Conservation (phyloP, 2,113 vertebrate species). For the Progne subis region DNA sequence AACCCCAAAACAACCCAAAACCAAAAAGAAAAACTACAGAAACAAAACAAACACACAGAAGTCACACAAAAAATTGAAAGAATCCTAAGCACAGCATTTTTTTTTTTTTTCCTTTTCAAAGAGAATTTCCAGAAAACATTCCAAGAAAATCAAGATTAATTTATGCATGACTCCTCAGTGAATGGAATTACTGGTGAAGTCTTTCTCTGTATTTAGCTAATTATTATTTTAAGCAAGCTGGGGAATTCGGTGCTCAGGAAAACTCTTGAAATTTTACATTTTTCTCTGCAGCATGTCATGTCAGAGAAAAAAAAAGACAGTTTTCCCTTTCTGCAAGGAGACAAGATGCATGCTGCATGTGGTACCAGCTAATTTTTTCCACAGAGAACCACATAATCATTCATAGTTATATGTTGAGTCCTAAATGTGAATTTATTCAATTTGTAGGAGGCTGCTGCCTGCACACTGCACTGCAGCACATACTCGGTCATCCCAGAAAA, state of each 20-base stretch:
- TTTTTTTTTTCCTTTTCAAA: neutral
- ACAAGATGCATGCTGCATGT: neutral
- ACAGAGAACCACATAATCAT: neutral
- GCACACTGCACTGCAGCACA: neutral
- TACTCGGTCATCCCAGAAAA: neutral
- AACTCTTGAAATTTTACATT: neutral
- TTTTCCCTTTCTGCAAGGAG: neutral
- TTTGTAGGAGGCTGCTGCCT: neutral
- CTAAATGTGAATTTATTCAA: neutral
- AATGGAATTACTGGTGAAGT: neutral
- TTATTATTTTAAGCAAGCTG: neutral
- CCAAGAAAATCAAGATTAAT: neutral
- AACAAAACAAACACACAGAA: neutral
- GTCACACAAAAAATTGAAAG: neutral
- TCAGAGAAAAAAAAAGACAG: neutral
- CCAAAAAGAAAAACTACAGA: neutral
- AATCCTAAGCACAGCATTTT: neutral
- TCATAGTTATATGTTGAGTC: neutral
- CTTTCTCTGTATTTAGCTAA: neutral
- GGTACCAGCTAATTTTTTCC: neutral
- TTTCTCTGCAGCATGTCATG: neutral
- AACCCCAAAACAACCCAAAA: fast-evolving
- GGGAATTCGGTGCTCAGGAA: neutral
- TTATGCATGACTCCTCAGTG: neutral
- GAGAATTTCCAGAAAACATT: neutral